phyloP scores from a whole-genome alignment of 2,113 vertebrate species.

The Phainopepla nitens region DNA sequence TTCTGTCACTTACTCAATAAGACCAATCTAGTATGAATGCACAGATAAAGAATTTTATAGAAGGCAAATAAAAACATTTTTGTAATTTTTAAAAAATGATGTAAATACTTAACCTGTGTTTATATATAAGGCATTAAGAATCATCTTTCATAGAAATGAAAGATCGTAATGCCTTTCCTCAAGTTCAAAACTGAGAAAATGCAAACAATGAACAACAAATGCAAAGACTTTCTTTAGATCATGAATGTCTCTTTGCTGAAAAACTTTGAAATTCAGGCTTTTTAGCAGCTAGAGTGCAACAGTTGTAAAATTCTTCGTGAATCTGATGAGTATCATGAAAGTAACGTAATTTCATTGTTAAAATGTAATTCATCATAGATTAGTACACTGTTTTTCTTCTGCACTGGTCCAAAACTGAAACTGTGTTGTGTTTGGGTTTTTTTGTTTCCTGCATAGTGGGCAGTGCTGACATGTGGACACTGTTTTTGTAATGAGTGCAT shows the following conservation, averaged over 20 bases:
- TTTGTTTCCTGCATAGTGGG: conserved; percentile 80
- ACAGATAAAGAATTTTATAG: background rate
- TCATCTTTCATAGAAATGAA: background rate
- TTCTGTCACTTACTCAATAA: background rate
- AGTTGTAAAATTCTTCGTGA: background rate
- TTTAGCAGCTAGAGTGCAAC: background rate
- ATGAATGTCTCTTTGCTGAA: background rate
- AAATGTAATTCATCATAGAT: background rate
- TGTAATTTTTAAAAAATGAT: background rate
- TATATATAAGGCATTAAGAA: background rate
- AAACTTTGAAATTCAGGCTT: background rate
- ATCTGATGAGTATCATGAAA: background rate
- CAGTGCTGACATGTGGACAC: conserved; percentile 94
- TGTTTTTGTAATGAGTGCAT: conserved; percentile 97
- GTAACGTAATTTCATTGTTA: background rate
- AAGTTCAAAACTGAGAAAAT: background rate
- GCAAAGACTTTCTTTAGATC: background rate
- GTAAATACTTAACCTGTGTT: background rate
- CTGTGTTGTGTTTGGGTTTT: background rate
- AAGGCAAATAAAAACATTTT: background rate
- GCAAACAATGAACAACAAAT: background rate
- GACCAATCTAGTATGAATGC: background rate
- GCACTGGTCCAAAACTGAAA: background rate
- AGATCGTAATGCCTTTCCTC: background rate
- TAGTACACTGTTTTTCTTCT: background rate